Evolutionary conservation across 1,140 invertebrate genomes (phyloP).

Genomic region (Drosophila pruinosa): DNA sequence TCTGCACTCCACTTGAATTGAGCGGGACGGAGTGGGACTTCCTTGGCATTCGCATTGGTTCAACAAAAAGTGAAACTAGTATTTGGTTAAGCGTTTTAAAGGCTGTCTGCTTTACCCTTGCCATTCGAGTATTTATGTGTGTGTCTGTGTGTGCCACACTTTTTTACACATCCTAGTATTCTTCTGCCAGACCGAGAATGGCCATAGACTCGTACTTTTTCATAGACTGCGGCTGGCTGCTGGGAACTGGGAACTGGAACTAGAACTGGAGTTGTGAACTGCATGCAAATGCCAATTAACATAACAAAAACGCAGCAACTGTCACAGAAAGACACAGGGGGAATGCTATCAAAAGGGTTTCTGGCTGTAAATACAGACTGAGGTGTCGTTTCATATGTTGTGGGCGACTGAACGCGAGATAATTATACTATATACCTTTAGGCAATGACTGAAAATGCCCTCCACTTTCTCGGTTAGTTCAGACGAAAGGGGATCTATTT

Average conservation of each 20-base stretch:
- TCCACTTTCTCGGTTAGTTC: not conserved
- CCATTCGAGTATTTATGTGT: conserved; percentile 38
- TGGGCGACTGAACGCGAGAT: conserved; percentile 49
- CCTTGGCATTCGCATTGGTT: conserved; percentile 55
- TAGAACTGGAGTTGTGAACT: conserved; percentile 8
- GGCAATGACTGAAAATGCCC: conserved; percentile 2
- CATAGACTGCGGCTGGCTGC: not conserved
- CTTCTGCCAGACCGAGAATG: conserved; percentile 10
- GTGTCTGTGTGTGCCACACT: not conserved
- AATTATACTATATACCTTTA: conserved; percentile 33
- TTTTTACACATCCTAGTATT: not conserved
- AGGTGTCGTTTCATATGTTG: conserved; percentile 68
- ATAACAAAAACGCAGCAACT: conserved; percentile 59
- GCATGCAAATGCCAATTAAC: conserved; percentile 72
- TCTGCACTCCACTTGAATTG: conserved; percentile 59
- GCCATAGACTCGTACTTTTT: not conserved
- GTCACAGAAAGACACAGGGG: conserved; percentile 11
- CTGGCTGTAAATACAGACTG: conserved; percentile 69
- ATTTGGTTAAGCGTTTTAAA: conserved; percentile 78
- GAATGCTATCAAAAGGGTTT: conserved; percentile 31
- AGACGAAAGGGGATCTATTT: too few species aligned
- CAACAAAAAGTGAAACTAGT: conserved; percentile 71
- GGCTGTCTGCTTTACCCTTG: conserved; percentile 30
- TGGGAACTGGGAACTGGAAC: conserved; percentile 27
- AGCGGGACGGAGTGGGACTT: conserved; percentile 17